Conservation (phyloP, 2,888 invertebrate genomes). For the Leptinotarsa peninsularis region DNA sequence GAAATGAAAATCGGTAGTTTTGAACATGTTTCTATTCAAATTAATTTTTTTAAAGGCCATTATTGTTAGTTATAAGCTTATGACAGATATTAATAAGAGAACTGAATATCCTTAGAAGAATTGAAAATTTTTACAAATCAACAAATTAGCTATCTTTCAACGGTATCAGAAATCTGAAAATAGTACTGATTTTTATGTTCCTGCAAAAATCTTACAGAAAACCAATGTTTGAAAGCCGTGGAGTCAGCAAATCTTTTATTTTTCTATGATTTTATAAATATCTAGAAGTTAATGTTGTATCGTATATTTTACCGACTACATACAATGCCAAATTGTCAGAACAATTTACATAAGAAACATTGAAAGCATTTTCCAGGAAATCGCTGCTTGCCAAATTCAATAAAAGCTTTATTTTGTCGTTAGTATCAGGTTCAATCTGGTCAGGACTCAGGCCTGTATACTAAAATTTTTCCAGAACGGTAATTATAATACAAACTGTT, state of each 20-base stretch:
- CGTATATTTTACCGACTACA: background rate
- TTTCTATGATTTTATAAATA: slow-evolving; percentile 3
- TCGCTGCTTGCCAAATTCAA: background rate
- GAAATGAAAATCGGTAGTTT: no score
- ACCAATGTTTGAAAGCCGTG: background rate
- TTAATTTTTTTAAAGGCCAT: no score
- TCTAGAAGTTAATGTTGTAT: background rate
- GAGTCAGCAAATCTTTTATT: background rate
- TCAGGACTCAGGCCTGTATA: background rate
- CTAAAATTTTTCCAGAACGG: background rate
- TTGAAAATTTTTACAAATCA: no score
- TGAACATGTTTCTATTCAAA: no score
- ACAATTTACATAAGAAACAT: background rate
- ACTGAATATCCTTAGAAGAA: no score
- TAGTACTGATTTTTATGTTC: background rate
- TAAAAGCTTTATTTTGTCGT: background rate
- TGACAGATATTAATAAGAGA: no score
- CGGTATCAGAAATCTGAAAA: background rate
- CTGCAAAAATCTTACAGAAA: background rate
- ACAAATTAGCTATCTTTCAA: background rate
- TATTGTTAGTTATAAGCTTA: no score
- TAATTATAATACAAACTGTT: no score
- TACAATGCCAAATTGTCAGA: background rate
- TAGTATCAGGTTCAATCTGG: background rate
- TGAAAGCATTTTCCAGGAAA: background rate